Evolutionary conservation across 2,888 invertebrate species (phyloP), one percentile per base, ranked within the genome.

Genomic region (Drosophila anceps): DNA sequence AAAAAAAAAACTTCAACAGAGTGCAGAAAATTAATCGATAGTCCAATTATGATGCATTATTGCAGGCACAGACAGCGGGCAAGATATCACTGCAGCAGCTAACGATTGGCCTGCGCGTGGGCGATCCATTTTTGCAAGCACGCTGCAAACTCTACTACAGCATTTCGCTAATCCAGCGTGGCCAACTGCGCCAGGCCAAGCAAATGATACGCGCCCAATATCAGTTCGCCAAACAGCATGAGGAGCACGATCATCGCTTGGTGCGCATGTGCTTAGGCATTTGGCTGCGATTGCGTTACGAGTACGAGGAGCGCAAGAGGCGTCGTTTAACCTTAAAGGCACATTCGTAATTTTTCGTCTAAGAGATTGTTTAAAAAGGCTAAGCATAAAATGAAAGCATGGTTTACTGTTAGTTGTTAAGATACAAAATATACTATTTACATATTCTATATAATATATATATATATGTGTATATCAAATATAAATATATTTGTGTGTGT

Each of bases 41-140:
- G 8, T 29, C 39, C 8, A 33, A 27, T 48, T 39, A 33, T 51
- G n/a, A n/a, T n/a, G n/a, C n/a, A n/a, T n/a, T n/a, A n/a, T n/a
- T n/a, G n/a, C n/a, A 97, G 97, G 98, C 98, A 15, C 94, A 96
- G 88, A 96, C 96, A 87, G 99, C 99, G 35, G 98, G 97, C 0
- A 95, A 95, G 91, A 98, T 98, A 92, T 98, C 98, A 13, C 59
- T 96, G 20, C 94, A 96, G 73, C 99, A 99, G 92, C 94, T 98
- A 73, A 94, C 94, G 88, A 93, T 99, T 31, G 98, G 98, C 0
- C 90, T 96, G 72, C 94, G 96, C 88, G 94, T 98, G 44, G 97
- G 96, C 0, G 98, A 99, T 93, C 97, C 97, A 0, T 94, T 95
- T 39, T 93, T 97, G 55, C 95, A 96, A 43, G 95, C 97, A 0